Percentiles rank a stretch among this genome's conserved stretches.
Evolutionary conservation across 2,888 invertebrate species (phyloP).

Genomic region (Brachyptera risi): DNA sequence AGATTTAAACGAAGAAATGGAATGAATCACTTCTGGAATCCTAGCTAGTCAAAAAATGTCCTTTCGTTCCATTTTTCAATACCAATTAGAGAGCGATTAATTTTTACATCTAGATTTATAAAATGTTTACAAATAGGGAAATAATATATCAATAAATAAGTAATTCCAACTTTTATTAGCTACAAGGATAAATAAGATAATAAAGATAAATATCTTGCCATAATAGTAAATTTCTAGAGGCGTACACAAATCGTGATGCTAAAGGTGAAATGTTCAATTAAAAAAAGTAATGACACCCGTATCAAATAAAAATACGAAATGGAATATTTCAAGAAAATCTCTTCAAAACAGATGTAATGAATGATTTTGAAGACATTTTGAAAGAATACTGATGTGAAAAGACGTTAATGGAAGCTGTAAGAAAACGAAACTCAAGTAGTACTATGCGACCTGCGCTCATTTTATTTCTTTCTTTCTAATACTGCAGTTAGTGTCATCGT

Average conservation of each 20-base stretch:
- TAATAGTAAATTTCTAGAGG: not conserved
- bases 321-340: too few relatives aligned
- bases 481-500: too few relatives aligned
- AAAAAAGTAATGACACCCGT: too few relatives aligned
- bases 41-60: not conserved
- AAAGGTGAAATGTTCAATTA: too few relatives aligned
- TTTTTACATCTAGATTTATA: not conserved
- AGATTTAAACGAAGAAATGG: not conserved
- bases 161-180: not conserved
- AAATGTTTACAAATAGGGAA: not conserved
- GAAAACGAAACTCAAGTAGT: not conserved
- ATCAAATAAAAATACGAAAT: too few relatives aligned
- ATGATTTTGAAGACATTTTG: not conserved
- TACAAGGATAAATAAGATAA: not conserved
- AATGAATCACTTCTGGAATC: conserved; percentile 8
- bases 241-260: too few relatives aligned
- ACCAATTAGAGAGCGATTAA: conserved; percentile 1
- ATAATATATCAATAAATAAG: not conserved
- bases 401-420: not conserved
- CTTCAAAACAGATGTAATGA: not conserved
- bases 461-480: too few relatives aligned
- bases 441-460: not conserved
- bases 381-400: too few relatives aligned
- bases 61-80: not conserved
- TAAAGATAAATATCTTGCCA: not conserved